Conservation (phyloP, 2,113 vertebrate species). For the Pholis gunnellus region DNA sequence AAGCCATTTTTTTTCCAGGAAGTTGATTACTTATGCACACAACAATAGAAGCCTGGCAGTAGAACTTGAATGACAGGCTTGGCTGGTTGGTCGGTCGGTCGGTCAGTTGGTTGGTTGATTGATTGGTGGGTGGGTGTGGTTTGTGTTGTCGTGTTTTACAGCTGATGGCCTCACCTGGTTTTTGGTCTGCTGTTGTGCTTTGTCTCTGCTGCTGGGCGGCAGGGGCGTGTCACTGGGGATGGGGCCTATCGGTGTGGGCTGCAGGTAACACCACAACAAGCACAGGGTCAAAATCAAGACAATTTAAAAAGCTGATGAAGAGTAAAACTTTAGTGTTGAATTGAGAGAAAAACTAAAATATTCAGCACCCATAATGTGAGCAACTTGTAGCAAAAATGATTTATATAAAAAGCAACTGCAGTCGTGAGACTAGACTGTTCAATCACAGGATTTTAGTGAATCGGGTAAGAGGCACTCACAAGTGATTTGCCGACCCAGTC, state of each 20-base stretch:
- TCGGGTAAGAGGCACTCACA: conserved; percentile 81
- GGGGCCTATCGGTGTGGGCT: conserved; percentile 96
- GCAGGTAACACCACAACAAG: conserved; percentile 15
- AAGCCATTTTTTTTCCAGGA: conserved; percentile 56
- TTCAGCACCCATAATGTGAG: neutral
- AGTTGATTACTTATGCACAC: conserved; percentile 32
- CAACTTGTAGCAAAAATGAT: neutral
- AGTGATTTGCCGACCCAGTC: conserved; percentile 98
- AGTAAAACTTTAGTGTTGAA: neutral
- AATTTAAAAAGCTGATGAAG: neutral
- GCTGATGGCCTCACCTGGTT: conserved; percentile 88
- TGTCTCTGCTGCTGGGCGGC: conserved; percentile 91
- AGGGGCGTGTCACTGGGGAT: conserved; percentile 91
- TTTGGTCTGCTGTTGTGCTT: conserved; percentile 94
- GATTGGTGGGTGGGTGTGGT: conserved; percentile 5
- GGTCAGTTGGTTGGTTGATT: neutral
- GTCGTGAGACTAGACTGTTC: neutral
- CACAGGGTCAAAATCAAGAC: neutral
- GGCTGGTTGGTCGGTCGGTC: conserved; percentile 1
- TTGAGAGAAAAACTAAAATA: neutral
- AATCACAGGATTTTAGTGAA: conserved; percentile 13
- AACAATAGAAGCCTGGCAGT: neutral
- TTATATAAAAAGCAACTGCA: neutral
- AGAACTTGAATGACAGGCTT: conserved; percentile 45
- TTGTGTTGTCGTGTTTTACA: conserved; percentile 23